Evolutionary conservation across 1,140 invertebrate species (phyloP).

Genomic region (Neotoxoptera formosana): DNA sequence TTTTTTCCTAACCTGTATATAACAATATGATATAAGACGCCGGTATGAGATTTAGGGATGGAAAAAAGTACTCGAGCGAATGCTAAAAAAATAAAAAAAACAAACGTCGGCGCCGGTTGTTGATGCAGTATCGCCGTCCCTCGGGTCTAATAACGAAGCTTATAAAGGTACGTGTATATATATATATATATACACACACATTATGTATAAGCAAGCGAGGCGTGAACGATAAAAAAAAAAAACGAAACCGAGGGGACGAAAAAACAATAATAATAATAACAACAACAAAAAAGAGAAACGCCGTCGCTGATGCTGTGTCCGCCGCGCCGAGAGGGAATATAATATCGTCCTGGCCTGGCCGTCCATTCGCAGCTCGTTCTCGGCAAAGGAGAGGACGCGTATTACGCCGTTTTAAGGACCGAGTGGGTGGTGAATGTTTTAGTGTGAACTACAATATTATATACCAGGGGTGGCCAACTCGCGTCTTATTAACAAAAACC

Average conservation of each 20-base stretch:
- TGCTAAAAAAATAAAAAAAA: neutral
- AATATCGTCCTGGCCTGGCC: no score
- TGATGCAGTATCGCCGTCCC: neutral
- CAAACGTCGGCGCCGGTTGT: neutral
- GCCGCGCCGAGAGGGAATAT: no score
- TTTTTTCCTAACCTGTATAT: neutral
- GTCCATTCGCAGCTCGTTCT: neutral
- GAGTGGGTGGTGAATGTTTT: neutral
- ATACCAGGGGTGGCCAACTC: no score
- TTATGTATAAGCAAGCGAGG: neutral
- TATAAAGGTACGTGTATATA: neutral
- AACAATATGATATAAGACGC: neutral
- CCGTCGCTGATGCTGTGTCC: neutral
- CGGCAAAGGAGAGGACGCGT: neutral
- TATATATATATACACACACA: no score
- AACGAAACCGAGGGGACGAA: neutral
- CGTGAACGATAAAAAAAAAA: constrained; percentile 43
- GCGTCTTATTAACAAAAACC: no score
- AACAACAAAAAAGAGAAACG: neutral
- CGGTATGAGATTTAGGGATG: neutral
- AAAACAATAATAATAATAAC: neutral
- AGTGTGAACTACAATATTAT: no score
- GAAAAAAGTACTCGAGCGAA: neutral
- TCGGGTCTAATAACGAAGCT: constrained; percentile 26
- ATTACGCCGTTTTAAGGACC: neutral